Conservation (phyloP, 2,113 vertebrate species). For the Hemibagrus wyckioides region DNA sequence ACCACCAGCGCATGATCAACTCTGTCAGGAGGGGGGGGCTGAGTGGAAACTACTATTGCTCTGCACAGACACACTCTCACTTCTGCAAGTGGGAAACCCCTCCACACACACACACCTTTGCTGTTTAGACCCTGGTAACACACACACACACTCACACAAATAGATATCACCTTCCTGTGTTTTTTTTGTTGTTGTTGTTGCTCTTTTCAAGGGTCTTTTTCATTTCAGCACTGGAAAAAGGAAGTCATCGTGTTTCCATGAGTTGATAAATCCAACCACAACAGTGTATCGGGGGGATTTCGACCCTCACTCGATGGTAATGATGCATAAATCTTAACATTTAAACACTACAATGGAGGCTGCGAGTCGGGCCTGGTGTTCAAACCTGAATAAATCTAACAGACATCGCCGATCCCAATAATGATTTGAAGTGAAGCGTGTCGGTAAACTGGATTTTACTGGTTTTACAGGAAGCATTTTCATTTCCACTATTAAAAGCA, state of each 20-base stretch:
- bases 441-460: not conserved
- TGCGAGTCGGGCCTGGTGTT: not conserved
- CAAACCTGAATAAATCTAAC: not conserved
- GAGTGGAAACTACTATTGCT: constrained; percentile 28
- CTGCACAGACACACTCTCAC: constrained; percentile 19
- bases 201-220: constrained; percentile 30
- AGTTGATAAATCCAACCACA: constrained; percentile 7
- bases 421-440: no score
- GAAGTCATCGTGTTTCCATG: constrained; percentile 38
- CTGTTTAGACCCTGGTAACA: constrained; percentile 35
- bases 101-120: constrained; percentile 40
- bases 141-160: constrained; percentile 1
- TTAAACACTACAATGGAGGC: not conserved
- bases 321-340: not conserved
- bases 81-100: constrained; percentile 44
- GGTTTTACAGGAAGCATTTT: not conserved
- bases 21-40: not conserved
- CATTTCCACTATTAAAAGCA: not conserved
- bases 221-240: constrained; percentile 36
- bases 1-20: constrained; percentile 2
- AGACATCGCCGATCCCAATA: no score
- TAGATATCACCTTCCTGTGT: constrained; percentile 14
- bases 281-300: constrained; percentile 10
- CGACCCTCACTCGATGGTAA: not conserved
- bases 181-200: not conserved